Base-by-base conservation (phyloP, 2,888 invertebrate species). In the Gandaritis pyraliata region DNA sequence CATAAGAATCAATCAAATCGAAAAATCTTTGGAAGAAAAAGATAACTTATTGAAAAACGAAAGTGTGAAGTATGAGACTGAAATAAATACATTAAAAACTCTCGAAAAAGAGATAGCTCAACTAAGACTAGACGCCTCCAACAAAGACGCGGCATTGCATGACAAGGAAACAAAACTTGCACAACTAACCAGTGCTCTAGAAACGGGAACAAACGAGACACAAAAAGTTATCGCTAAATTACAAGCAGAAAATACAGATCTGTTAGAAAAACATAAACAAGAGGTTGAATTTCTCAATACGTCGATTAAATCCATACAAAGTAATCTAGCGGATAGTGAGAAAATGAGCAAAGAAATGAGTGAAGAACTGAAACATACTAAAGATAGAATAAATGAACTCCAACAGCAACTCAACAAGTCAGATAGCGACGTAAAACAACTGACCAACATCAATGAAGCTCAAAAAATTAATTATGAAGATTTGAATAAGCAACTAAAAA, bases 381-480 rank as follows among this genome's bases (percentile, higher is more conserved):
- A 86, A 71, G 85, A 87, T 66, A 93, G 87, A 76, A 71, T 92
- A 16, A 76, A 76, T 47, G 88, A 93, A 68, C 73, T 92, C 51
- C 87, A 93, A 74, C 78, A 81, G 66, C 78, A 88, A 48, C 69
- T 91, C 58, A 76, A 78, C 39, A 88, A 91, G 69, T 88, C 92
- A n/a, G 92, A 93, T 69, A 80, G 76, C 61, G 88, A 90, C 72
- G 88, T 90, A 51, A 92, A 90, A 73, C 86, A 90, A 73, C 72
- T 91, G 54, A 88, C 82, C 12, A 83, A 80, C 67, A 90, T 92
- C 53, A 93, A 92, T 66, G 90, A 90, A 68, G 92, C 87, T 3
- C 92, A 92, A 66, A 92, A 90, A 75, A 66, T 81, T 46, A 92
- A 93, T 72, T 90, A 91, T 61, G 92, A 93, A 75, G 92, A 90